Conservation (phyloP, 2,797 vertebrate genomes). For the Neosilurus hyrtlii region DNA sequence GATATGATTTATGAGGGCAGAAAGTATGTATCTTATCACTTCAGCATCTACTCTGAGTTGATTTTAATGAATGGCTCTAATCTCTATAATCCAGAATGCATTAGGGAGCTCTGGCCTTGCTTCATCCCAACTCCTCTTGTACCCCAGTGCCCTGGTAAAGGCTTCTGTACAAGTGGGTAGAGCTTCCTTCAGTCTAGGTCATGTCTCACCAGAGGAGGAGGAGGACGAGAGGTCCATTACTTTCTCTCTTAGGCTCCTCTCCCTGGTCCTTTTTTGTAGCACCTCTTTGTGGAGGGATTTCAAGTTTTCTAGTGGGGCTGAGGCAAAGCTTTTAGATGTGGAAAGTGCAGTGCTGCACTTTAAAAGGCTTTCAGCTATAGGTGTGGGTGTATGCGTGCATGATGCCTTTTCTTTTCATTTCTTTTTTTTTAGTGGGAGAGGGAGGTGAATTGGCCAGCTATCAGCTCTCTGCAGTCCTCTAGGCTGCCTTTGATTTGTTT, state of each 20-base stretch:
- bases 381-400: conserved; percentile 51
- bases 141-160: conserved; percentile 27
- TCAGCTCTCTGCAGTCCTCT: conserved; percentile 69
- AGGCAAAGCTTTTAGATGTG: conserved; percentile 60
- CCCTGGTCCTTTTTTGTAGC: conserved; percentile 52
- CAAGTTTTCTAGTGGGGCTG: conserved; percentile 59
- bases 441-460: conserved; percentile 67
- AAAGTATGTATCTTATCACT: conserved; percentile 43
- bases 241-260: conserved; percentile 41
- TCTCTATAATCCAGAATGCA: conserved; percentile 46
- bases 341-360: conserved; percentile 63
- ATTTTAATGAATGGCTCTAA: conserved; percentile 47
- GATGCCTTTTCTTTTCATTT: not conserved
- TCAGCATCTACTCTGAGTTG: conserved; percentile 41
- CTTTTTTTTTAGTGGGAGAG: conserved; percentile 37
- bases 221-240: conserved; percentile 41
- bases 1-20: conserved; percentile 11
- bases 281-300: conserved; percentile 62
- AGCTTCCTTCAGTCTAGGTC: conserved; percentile 18
- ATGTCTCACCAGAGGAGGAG: not conserved
- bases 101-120: conserved; percentile 42
- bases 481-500: conserved; percentile 66
- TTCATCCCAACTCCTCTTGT: conserved; percentile 41
- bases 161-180: conserved; percentile 27
- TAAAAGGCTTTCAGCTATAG: conserved; percentile 61